phyloP scores from a whole-genome alignment of 2,113 vertebrate genomes.

The Vidua macroura region DNA sequence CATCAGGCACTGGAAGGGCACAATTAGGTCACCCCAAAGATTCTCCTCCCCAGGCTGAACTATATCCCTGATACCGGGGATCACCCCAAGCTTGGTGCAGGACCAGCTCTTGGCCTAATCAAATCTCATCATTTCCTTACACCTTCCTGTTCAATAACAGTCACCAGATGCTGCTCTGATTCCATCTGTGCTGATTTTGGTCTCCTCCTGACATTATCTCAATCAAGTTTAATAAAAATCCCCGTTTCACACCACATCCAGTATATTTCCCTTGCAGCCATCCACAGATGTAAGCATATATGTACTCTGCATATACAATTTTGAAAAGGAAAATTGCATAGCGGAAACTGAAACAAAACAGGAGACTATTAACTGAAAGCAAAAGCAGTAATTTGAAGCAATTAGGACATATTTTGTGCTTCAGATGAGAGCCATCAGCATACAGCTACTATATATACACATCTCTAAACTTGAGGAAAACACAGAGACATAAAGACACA shows the following conservation, averaged over 20 bases:
- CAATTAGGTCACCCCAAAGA: neutral
- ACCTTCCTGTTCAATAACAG: neutral
- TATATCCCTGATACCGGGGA: neutral
- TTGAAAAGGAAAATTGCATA: conserved; percentile 10
- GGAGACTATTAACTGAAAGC: conserved; percentile 20
- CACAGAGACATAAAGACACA: neutral
- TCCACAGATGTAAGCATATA: neutral
- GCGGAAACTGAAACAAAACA: neutral
- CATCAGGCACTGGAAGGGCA: neutral
- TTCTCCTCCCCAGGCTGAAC: neutral
- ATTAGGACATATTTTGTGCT: conserved; percentile 27
- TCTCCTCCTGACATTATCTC: neutral
- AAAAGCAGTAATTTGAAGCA: conserved; percentile 38
- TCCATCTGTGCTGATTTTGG: neutral
- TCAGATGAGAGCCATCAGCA: conserved; percentile 1
- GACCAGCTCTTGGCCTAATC: neutral
- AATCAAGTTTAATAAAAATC: neutral
- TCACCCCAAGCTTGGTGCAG: neutral
- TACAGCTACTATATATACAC: neutral
- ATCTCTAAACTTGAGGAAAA: conserved; percentile 2
- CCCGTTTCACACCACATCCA: neutral
- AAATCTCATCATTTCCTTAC: neutral
- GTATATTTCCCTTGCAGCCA: neutral
- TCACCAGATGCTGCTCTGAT: neutral
- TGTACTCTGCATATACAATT: neutral